Evolutionary conservation across 2,113 vertebrate species (phyloP), one percentile per base, ranked within the genome.

Genomic region (Speoplatyrhinus poulsoni): DNA sequence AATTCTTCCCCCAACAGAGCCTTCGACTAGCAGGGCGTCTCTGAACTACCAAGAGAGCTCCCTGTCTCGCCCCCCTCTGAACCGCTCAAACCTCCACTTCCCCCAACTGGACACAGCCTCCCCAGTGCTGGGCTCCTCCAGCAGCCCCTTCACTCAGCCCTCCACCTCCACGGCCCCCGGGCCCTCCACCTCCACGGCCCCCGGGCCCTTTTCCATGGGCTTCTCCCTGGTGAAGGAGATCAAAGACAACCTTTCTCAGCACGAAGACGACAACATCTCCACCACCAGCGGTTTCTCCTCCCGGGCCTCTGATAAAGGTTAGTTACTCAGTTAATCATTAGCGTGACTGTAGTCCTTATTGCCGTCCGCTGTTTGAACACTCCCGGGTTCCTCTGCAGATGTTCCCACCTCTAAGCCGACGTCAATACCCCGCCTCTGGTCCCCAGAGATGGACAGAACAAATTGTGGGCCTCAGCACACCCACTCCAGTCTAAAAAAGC

Each of bases 191-290:
- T 26, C 26, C 26, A 26, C 3, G 48, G 55, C 55, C 26, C 58
- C 87, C 0, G 90, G 93, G 53, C 92, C 95, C 72, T 93, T 96
- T 87, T 95, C 70, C 77, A 95, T 9, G 0, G 86, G 85, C 4
- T 89, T 88, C 49, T 95, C 96, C 52, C 91, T 98, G 46, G 95
- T 98, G 36, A 99, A 98, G 86, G 98, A 99, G 93, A 97, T 98
- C 78, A 98, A 98, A 91, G 97, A 99, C 88, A 96, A 96, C 92
- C 94, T 95, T 89, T 99, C 98, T 77, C 95, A 97, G 86, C 96
- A 98, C 16, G 97, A 99, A 87, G 97, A 99, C 12, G 98, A 99
- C 87, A 99, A 99, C 92, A 98, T 99, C 93, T 99, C 98, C 87
- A 99, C 97, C 76, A 99, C 98, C 46, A 99, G 98, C 86, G 98